These are phyloP conservation scores for Dipus sagitta DNA, from an alignment of 2,797 vertebrate genomes.

Conservation along the genomic window DNA sequence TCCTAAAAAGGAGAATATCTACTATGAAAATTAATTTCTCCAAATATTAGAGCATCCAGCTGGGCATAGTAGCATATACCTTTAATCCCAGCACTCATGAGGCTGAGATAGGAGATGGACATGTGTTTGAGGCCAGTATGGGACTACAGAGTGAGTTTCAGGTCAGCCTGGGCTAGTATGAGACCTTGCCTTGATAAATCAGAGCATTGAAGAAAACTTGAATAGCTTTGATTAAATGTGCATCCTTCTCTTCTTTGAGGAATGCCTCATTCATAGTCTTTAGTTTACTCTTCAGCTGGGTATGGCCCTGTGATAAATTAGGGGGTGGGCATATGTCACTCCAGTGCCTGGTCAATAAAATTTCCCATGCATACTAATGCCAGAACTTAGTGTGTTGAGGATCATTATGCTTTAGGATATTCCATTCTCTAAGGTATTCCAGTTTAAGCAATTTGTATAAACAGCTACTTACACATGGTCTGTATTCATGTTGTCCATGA, in stretches of 20 bases:
- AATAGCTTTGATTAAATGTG: constrained; percentile 6
- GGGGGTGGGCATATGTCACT: background rate
- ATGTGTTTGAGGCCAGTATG: too few relatives aligned
- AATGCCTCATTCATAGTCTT: background rate
- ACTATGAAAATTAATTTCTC: background rate
- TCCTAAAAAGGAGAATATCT: background rate
- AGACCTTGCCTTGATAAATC: background rate
- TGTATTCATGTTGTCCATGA: background rate
- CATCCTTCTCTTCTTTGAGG: background rate
- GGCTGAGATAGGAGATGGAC: too few relatives aligned
- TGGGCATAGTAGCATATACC: too few relatives aligned
- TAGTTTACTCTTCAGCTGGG: background rate
- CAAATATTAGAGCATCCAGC: background rate
- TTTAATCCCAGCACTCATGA: too few relatives aligned
- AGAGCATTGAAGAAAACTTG: background rate
- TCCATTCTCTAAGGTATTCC: background rate
- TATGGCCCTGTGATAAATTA: background rate
- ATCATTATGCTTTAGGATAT: background rate
- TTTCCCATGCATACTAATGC: background rate
- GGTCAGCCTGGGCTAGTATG: too few relatives aligned
- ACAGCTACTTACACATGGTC: background rate
- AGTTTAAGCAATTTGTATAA: background rate
- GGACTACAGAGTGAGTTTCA: too few relatives aligned
- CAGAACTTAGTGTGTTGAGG: background rate
- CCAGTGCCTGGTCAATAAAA: background rate